Evolutionary conservation across 2,797 vertebrate genomes (phyloP).

Genomic region (Xerus rutilus): DNA sequence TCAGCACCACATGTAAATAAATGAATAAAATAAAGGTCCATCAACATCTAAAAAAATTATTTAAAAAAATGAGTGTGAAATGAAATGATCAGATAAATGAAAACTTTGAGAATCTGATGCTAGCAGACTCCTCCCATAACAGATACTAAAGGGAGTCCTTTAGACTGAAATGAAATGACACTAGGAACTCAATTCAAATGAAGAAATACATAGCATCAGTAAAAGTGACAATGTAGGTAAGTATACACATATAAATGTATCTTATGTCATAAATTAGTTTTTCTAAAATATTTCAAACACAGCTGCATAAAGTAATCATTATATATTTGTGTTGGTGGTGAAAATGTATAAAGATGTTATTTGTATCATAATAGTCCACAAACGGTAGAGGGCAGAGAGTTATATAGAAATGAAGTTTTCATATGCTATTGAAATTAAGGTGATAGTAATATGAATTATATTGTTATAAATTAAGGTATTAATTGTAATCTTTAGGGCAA

Average conservation of each 20-base stretch:
- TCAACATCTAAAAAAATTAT: no score
- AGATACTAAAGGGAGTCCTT: not conserved
- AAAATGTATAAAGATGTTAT: not conserved
- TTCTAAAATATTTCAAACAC: not conserved
- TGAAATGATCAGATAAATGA: not conserved
- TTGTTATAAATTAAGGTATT: not conserved
- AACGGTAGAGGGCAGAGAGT: not conserved
- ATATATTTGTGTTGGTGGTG: not conserved
- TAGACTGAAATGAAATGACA: not conserved
- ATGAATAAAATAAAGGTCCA: no score
- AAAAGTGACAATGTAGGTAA: not conserved
- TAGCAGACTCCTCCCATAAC: not conserved
- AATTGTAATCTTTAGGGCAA: not conserved
- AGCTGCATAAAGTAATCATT: not conserved
- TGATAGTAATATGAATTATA: not conserved
- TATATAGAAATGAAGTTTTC: not conserved
- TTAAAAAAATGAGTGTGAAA: not conserved
- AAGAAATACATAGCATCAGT: not conserved
- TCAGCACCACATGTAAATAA: no score
- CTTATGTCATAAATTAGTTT: not conserved
- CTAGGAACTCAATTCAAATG: not conserved
- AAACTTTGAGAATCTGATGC: not conserved
- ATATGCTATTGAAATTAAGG: conserved; percentile 2
- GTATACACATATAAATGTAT: not conserved
- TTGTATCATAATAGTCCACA: not conserved